Base-by-base conservation (phyloP, 2,888 invertebrate genomes). In the Orchestes rusci region DNA sequence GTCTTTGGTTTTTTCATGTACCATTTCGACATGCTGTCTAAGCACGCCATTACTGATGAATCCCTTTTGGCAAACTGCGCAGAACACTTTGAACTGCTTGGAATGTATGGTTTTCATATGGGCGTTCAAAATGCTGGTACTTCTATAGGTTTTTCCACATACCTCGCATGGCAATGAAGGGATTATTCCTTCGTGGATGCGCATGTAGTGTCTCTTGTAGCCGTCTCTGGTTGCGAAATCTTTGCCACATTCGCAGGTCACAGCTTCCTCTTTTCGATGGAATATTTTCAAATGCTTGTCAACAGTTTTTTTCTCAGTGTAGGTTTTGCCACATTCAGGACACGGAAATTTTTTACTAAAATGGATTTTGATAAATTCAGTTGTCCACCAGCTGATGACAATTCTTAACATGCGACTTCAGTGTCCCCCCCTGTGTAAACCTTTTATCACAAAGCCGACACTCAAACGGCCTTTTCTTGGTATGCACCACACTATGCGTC, bases 11-110 rank as follows among this genome's bases (percentile, higher is more conserved):
- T 40, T 39, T 12, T 34, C 18, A 17, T 50, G 46, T 5, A 39
- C 41, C 5, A 20, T 16, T 18, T 47, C 47, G 12, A 47, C 19
- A 30, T 78, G 77, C 52, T 75, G 75, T 54, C 73, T 75, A 48
- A 77, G 71, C 31, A 75, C 75, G 48, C 74, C 73, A 16, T 73
- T 67, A 65, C 76, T 75, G 18, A 73, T 71, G 66, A 76, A 77
- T 5, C 74, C 74, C 63, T 76, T 77, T 15, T 73, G 73, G 64
- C 77, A 78, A 59, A 72, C 70, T 50, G 73, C 68, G 60, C 77
- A 78, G 48, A 73, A 72, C 64, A 74, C 73, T 33, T 77, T 77
- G 61, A 74, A 74, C 65, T 76, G 75, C 1, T 77, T 76, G 1
- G 73, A 73, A 64, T 77, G 77, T 39, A 74, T 73, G 34, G 76